Evolutionary conservation across 2,888 invertebrate genomes (phyloP).

Genomic region (Incurvaria masculella): DNA sequence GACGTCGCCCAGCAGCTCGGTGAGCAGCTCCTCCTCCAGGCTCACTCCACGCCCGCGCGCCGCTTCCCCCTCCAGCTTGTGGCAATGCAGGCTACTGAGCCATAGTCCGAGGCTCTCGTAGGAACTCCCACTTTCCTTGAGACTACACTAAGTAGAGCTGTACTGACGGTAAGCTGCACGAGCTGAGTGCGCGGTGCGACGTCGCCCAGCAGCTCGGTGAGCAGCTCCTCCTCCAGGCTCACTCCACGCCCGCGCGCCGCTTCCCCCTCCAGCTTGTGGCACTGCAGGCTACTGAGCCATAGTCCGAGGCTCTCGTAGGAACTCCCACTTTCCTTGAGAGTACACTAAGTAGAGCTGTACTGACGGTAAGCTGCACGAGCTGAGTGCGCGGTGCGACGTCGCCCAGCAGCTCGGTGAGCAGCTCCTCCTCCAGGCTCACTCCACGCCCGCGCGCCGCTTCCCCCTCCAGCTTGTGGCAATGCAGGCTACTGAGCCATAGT

Average conservation of each 20-base stretch:
- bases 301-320: too few relatives aligned
- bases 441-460: conserved; percentile 15
- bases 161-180: conserved; percentile 36
- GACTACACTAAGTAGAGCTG: too few relatives aligned
- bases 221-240: conserved; percentile 25
- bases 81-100: too few relatives aligned
- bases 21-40: conserved; percentile 26
- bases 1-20: conserved; percentile 28
- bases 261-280: too few relatives aligned
- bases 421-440: conserved; percentile 21
- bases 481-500: conserved; percentile 28
- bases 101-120: too few relatives aligned
- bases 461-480: conserved; percentile 21
- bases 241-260: conserved; percentile 15
- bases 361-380: conserved; percentile 34
- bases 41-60: conserved; percentile 8
- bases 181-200: conserved; percentile 27
- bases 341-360: too few relatives aligned
- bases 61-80: too few relatives aligned
- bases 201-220: conserved; percentile 27
- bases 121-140: too few relatives aligned
- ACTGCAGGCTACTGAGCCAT: too few relatives aligned
- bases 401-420: conserved; percentile 24
- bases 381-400: conserved; percentile 31
- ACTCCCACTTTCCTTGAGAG: too few relatives aligned